These are phyloP conservation scores for Nasonia vitripennis DNA, from an alignment of 1,140 invertebrate species.

Conservation along the genomic window DNA sequence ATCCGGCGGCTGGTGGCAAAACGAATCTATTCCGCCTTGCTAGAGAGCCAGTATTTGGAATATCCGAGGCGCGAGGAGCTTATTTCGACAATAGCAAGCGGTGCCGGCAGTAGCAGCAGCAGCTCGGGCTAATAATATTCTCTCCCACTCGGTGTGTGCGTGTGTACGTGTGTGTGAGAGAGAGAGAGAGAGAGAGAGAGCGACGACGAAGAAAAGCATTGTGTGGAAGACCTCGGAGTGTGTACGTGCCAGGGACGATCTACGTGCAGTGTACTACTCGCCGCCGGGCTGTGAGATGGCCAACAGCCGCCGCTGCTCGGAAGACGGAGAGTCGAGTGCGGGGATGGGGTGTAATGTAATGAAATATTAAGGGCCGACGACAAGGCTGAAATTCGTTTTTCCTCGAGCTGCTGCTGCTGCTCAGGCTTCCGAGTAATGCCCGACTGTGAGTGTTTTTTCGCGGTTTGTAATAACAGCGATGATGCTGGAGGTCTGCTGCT, in stretches of 20 bases:
- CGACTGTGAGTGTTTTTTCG: neutral
- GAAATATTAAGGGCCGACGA: constrained; percentile 40
- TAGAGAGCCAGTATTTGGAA: constrained; percentile 22
- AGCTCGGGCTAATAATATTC: constrained; percentile 72
- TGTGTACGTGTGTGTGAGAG: neutral
- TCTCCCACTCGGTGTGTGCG: constrained; percentile 53
- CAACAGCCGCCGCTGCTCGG: neutral
- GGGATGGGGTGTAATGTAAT: constrained; percentile 24
- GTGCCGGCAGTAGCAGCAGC: constrained; percentile 48
- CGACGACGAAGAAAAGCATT: constrained; percentile 61
- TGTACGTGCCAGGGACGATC: constrained; percentile 43
- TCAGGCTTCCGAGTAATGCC: neutral
- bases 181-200: neutral
- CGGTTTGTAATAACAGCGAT: constrained; percentile 1
- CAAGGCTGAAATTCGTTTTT: constrained; percentile 24
- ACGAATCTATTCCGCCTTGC: constrained; percentile 40
- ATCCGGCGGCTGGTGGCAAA: constrained; percentile 37
- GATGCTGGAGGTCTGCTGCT: neutral
- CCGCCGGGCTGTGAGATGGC: neutral
- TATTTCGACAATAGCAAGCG: constrained; percentile 66
- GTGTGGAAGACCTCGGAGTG: constrained; percentile 60
- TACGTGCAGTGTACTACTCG: neutral
- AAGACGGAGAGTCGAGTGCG: neutral
- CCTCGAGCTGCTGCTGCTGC: neutral
- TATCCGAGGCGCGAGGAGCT: constrained; percentile 54